Evolutionary conservation across 2,797 vertebrate species (phyloP).

Genomic region (Microchirus variegatus): DNA sequence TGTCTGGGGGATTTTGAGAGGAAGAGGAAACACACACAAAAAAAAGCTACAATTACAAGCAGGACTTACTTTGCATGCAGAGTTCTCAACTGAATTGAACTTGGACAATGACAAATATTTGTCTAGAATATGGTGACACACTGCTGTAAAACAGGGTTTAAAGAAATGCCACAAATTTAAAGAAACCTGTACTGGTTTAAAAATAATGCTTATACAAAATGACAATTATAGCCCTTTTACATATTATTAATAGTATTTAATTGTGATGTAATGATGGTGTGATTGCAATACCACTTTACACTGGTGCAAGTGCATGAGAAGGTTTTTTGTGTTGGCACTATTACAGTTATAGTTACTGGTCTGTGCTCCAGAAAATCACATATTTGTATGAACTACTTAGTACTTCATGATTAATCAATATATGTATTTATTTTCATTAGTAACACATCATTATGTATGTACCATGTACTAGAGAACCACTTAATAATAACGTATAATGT

Average conservation of each 20-base stretch:
- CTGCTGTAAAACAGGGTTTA: not conserved
- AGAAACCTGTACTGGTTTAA: too few relatives aligned
- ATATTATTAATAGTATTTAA: not conserved
- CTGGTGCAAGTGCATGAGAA: not conserved
- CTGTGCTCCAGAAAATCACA: not conserved
- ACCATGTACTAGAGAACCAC: not conserved
- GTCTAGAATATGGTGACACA: conserved; percentile 1
- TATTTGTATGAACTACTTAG: not conserved
- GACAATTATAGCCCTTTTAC: too few relatives aligned
- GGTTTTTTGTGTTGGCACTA: not conserved
- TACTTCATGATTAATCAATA: not conserved
- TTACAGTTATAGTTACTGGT: too few relatives aligned
- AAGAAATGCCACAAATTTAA: not conserved
- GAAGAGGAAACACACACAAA: not conserved
- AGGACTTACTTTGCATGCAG: not conserved
- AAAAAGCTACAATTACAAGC: not conserved
- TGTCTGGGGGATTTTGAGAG: not conserved
- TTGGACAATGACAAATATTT: conserved; percentile 3
- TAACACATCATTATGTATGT: conserved; percentile 5
- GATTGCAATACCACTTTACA: not conserved
- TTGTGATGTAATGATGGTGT: not conserved
- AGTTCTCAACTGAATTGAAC: not conserved
- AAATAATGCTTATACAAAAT: too few relatives aligned
- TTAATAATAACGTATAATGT: not conserved
- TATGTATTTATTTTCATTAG: not conserved